Base-by-base conservation (phyloP, 2,113 vertebrate genomes). In the Setophaga petechia region DNA sequence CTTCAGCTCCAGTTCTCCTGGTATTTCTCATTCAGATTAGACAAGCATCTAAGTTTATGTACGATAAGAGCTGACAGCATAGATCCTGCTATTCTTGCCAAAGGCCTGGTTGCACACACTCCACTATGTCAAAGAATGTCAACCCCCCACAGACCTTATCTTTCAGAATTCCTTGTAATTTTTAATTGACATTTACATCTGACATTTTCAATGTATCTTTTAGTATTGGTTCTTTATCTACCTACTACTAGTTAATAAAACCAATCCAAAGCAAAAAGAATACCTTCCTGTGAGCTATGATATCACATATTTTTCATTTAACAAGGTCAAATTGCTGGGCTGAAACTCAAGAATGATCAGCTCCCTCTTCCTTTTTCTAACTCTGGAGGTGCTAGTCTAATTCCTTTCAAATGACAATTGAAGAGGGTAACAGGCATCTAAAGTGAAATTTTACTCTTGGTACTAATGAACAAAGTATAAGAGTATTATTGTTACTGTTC, bases 151-250 rank as follows among this genome's bases (percentile, higher is more conserved):
- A 98, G 96, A 98, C 95, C 95, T 96, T 97, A 97, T 97, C 98
- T 98, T 98, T 98, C 97, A 98, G 96, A 97, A 97, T 97, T 97
- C 94, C 97, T 95, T 98, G 98, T 98, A 98, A 98, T 98, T 98
- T 98, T 98, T 98, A 98, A 98, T 98, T 99, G 98, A 98, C 98
- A 98, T 99, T 98, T 98, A 97, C 98, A 97, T 98, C 97, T 98
- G 98, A 98, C 98, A 98, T 98, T 99, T 98, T 96, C 97, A 98
- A 97, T 98, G 96, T 97, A 96, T 97, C 97, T 98, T 95, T 97
- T 97, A 96, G 92, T 98, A 96, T 97, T 97, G 89, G 94, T 81
- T 92, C 93, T 96, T 94, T 94, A 90, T 95, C 95, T 97, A 62
- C 57, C 55, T 84, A 92, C 79, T 88, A 97, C 87, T 92, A 93